Conservation (phyloP, 2,888 invertebrate genomes). For the Formica aserva region DNA sequence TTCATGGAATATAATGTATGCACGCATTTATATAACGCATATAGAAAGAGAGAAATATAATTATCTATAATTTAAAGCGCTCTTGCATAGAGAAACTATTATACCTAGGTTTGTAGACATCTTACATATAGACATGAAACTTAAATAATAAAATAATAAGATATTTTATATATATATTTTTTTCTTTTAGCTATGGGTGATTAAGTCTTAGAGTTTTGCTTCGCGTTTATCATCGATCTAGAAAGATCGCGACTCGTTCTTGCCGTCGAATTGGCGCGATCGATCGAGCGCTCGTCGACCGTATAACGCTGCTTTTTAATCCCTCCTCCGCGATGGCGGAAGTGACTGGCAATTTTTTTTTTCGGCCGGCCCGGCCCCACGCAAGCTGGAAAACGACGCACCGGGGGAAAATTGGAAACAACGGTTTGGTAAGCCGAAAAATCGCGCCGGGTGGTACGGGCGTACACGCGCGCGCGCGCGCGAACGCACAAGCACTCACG, state of each 20-base stretch:
- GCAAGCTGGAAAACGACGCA: conserved; percentile 67
- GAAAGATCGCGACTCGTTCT: conserved; percentile 36
- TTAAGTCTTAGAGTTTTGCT: background rate
- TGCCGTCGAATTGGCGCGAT: conserved; percentile 41
- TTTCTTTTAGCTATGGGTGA: background rate
- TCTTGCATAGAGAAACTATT: background rate
- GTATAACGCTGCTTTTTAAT: conserved; percentile 46
- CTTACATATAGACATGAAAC: background rate
- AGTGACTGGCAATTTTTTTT: conserved; percentile 66
- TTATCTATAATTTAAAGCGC: background rate
- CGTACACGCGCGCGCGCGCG: background rate
- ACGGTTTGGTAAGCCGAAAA: conserved; percentile 78
- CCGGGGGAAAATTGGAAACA: conserved; percentile 76
- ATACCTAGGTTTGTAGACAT: conserved; percentile 12
- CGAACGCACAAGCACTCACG: conserved; percentile 51
- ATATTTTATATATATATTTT: background rate
- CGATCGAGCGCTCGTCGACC: conserved; percentile 32
- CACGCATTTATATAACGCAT: too few relatives aligned
- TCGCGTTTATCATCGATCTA: conserved; percentile 27
- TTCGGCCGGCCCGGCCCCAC: conserved; percentile 60
- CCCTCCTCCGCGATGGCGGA: conserved; percentile 55
- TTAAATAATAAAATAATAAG: conserved; percentile 7
- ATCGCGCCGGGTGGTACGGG: conserved; percentile 70
- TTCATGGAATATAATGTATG: background rate
- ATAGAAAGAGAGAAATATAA: background rate